Evolutionary conservation across 92 coral and sea anemone genomes (phyloP).

Genomic region (Zoanthus gigantus): DNA sequence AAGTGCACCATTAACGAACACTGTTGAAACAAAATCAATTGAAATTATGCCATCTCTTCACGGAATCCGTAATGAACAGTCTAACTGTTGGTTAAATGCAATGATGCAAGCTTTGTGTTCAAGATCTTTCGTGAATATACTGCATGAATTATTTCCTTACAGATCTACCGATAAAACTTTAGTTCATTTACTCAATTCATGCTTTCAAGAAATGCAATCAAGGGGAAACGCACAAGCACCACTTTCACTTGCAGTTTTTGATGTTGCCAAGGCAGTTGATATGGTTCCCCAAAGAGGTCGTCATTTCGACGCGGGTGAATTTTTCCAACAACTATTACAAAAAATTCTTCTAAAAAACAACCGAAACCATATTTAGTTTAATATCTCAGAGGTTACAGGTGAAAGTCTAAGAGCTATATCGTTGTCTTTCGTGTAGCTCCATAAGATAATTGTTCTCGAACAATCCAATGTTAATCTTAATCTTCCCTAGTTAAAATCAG

Average conservation of each 20-base stretch:
- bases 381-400: neutral
- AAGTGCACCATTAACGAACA: neutral
- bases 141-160: neutral
- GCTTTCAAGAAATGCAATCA: constrained; percentile 14
- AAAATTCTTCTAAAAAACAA: neutral
- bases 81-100: constrained; percentile 10
- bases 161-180: neutral
- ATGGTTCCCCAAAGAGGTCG: constrained; percentile 3
- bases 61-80: neutral
- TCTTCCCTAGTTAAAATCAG: neutral
- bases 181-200: constrained; percentile 1
- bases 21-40: neutral
- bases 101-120: constrained; percentile 2
- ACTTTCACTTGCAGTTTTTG: neutral
- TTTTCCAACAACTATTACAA: neutral
- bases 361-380: neutral
- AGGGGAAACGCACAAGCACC: constrained; percentile 9
- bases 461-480: neutral
- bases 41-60: constrained; percentile 2
- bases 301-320: constrained; percentile 1
- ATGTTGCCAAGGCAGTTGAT: constrained; percentile 1
- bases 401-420: neutral
- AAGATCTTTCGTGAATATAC: neutral
- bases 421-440: neutral
- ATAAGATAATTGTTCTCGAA: neutral